A percentile compares a stretch with the other conserved stretches of the same genome.
Evolutionary conservation across 2,797 vertebrate genomes (phyloP).

Genomic region (Alca torda): DNA sequence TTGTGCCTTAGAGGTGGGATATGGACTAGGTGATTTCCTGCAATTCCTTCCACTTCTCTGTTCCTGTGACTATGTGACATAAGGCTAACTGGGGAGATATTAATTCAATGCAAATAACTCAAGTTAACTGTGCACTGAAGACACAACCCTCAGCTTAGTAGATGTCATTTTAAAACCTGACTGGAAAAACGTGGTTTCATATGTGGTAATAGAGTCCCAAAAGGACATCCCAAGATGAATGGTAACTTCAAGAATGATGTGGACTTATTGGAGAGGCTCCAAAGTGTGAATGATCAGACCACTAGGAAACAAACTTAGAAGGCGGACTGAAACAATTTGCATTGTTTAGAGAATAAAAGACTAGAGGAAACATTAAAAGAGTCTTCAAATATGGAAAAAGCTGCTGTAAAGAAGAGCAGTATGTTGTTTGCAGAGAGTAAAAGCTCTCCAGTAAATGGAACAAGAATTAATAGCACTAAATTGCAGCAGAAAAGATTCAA

Average conservation of each 20-base stretch:
- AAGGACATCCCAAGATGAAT: slow-evolving; percentile 1
- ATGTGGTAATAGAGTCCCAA: slow-evolving; percentile 6
- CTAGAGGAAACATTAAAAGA: neutral
- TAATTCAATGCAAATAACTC: slow-evolving; percentile 43
- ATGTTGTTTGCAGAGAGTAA: neutral
- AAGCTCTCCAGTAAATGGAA: neutral
- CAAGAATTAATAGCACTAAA: neutral
- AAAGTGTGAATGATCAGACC: neutral
- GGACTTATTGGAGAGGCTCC: slow-evolving; percentile 14
- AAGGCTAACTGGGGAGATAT: neutral
- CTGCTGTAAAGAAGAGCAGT: neutral
- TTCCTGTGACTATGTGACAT: neutral
- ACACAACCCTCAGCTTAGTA: slow-evolving; percentile 9
- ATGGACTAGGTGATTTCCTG: neutral
- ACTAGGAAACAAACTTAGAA: slow-evolving; percentile 13
- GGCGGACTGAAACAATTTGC: neutral
- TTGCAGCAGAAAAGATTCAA: neutral
- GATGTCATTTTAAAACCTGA: slow-evolving; percentile 18
- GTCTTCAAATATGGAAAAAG: neutral
- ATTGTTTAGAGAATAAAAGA: neutral
- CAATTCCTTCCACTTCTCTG: neutral
- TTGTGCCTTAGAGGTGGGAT: neutral
- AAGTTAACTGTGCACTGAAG: slow-evolving; percentile 29
- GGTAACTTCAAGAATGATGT: slow-evolving; percentile 11
- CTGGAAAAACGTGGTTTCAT: neutral